Percentiles rank a stretch among this genome's conserved stretches.
Evolutionary conservation across 2,113 vertebrate genomes (phyloP).

Genomic region (Megaptera novaeangliae): DNA sequence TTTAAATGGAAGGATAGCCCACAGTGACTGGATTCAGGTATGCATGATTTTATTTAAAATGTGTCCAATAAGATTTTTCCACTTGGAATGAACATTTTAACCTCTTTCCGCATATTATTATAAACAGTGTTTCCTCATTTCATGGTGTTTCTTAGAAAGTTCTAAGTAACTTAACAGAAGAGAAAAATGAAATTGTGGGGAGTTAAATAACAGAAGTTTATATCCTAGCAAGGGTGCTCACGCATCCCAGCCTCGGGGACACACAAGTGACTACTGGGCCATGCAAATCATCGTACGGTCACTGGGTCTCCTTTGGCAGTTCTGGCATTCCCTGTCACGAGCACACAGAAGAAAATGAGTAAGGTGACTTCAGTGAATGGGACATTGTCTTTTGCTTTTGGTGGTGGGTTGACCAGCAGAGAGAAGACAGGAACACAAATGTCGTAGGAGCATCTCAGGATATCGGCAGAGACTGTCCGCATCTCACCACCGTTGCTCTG

Average conservation of each 20-base stretch:
- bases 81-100: constrained; percentile 76
- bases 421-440: constrained; percentile 64
- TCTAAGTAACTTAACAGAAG: constrained; percentile 75
- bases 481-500: background rate
- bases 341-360: constrained; percentile 61
- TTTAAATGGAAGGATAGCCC: background rate
- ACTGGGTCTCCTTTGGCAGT: constrained; percentile 72
- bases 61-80: constrained; percentile 79
- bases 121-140: constrained; percentile 77
- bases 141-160: constrained; percentile 77
- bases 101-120: constrained; percentile 69
- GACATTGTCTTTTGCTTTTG: constrained; percentile 61
- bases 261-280: constrained; percentile 77
- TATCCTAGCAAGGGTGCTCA: constrained; percentile 71
- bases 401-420: constrained; percentile 36
- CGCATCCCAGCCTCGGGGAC: constrained; percentile 72
- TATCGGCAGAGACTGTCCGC: background rate
- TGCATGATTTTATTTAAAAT: constrained; percentile 85
- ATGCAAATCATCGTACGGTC: constrained; percentile 79
- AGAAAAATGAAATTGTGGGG: constrained; percentile 77
- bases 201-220: constrained; percentile 77
- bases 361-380: constrained; percentile 30
- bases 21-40: constrained; percentile 75
- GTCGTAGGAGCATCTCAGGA: constrained; percentile 9
- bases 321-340: constrained; percentile 66